Evolutionary conservation across 2,113 vertebrate genomes (phyloP).

Genomic region (Mastomys natalensis): DNA sequence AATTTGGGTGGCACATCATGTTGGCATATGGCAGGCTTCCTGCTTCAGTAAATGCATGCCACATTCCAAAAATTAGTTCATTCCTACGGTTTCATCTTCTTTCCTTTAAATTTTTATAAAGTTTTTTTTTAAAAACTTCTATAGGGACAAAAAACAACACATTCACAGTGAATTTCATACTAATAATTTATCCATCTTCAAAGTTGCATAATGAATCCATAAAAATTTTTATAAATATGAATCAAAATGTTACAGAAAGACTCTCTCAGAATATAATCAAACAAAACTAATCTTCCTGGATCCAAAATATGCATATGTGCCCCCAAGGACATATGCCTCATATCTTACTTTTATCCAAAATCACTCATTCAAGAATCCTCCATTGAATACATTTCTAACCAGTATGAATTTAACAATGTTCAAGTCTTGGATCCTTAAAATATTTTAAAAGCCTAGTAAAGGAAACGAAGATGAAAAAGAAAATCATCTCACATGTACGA

Average conservation of each 20-base stretch:
- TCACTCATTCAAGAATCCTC: conserved; percentile 13
- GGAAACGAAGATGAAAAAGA: not conserved
- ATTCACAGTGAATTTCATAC: conserved; percentile 30
- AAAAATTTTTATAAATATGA: conserved; percentile 56
- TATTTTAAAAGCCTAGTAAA: not conserved
- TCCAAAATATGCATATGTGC: conserved; percentile 34
- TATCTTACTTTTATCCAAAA: conserved; percentile 4
- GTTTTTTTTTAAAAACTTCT: not conserved
- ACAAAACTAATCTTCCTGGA: conserved; percentile 59
- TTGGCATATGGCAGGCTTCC: conserved; percentile 83
- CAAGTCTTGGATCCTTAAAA: not conserved
- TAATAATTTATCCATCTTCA: conserved; percentile 41
- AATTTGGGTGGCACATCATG: conserved; percentile 80
- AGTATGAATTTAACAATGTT: not conserved
- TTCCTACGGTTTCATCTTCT: conserved; percentile 63
- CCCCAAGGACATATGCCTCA: conserved; percentile 33
- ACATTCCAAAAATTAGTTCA: conserved; percentile 62
- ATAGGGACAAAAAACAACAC: conserved; percentile 22
- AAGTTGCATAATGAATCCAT: not conserved
- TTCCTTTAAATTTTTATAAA: conserved; percentile 66
- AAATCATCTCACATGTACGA: not conserved
- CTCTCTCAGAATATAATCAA: conserved; percentile 35
- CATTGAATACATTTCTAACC: not conserved
- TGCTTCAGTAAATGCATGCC: conserved; percentile 79
- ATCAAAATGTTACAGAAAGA: conserved; percentile 2